Percentiles rank a stretch among this genome's conserved stretches.
These are phyloP conservation scores for Lepus oiostolus DNA, from an alignment of 2,797 vertebrate species.

Conservation along the genomic window DNA sequence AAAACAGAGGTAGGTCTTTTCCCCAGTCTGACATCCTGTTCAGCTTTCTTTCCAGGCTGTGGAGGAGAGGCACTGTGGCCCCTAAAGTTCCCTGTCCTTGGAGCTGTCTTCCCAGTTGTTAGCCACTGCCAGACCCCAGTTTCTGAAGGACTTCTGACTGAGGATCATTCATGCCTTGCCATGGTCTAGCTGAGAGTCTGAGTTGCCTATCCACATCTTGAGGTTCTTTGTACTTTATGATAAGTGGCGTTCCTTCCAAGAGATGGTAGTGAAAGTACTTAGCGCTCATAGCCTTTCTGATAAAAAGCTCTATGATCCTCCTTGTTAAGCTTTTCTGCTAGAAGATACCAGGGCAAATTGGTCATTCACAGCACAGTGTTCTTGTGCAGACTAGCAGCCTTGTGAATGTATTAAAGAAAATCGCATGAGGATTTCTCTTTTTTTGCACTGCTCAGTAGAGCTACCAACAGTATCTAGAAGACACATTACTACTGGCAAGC, in stretches of 20 bases:
- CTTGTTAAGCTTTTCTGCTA: conserved; percentile 27
- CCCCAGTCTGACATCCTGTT: background rate
- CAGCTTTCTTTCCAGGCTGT: background rate
- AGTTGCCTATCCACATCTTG: accelerated
- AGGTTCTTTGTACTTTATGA: background rate
- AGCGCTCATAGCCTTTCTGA: background rate
- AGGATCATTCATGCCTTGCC: background rate
- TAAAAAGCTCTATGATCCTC: background rate
- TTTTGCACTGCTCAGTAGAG: background rate
- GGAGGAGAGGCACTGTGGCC: background rate
- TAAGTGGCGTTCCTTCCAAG: background rate
- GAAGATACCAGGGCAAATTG: background rate
- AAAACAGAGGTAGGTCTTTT: background rate
- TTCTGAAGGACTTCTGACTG: background rate
- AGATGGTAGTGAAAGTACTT: background rate
- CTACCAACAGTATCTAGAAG: background rate
- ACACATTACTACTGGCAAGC: background rate
- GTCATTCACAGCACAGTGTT: background rate
- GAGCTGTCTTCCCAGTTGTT: background rate
- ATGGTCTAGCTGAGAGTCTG: background rate
- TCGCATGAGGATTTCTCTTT: background rate
- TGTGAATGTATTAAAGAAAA: conserved; percentile 54
- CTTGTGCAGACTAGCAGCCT: background rate
- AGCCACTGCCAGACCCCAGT: background rate
- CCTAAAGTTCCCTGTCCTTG: background rate